Evolutionary conservation across 2,797 vertebrate species (phyloP).

Genomic region (Artibeus lituratus): DNA sequence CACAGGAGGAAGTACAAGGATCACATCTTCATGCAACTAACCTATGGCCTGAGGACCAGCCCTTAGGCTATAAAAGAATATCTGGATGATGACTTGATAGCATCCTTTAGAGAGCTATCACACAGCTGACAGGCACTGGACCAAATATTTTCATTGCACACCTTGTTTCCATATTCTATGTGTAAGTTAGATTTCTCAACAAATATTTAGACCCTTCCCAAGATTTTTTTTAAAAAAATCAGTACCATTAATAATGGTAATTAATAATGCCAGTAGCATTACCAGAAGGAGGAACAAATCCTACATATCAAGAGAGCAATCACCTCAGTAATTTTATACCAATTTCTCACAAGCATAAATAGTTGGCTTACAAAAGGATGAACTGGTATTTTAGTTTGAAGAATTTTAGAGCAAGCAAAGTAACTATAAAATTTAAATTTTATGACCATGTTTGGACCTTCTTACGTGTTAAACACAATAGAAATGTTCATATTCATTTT

Average conservation of each 20-base stretch:
- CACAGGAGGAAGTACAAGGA: background rate
- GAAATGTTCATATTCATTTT: constrained; percentile 72
- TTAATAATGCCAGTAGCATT: background rate
- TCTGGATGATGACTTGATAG: background rate
- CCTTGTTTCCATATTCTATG: background rate
- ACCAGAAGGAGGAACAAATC: background rate
- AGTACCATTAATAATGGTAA: background rate
- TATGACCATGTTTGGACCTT: constrained; percentile 77
- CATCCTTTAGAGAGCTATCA: background rate
- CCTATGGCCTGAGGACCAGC: background rate
- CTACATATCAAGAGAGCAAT: background rate
- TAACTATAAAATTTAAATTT: constrained; percentile 80
- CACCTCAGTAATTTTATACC: background rate
- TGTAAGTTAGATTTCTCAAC: background rate
- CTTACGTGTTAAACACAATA: constrained; percentile 80
- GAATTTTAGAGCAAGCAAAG: constrained; percentile 74
- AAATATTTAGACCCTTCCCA: constrained; percentile 15
- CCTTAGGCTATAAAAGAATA: background rate
- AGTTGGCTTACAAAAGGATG: background rate
- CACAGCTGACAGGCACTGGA: background rate
- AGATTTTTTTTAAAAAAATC: background rate
- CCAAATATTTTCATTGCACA: background rate
- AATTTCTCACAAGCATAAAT: background rate
- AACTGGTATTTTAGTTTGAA: constrained; percentile 36
- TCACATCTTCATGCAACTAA: background rate